Percentiles rank a stretch among this genome's conserved stretches.
Conservation (phyloP, 2,888 invertebrate species). For the Marasmarcha lunaedactyla region DNA sequence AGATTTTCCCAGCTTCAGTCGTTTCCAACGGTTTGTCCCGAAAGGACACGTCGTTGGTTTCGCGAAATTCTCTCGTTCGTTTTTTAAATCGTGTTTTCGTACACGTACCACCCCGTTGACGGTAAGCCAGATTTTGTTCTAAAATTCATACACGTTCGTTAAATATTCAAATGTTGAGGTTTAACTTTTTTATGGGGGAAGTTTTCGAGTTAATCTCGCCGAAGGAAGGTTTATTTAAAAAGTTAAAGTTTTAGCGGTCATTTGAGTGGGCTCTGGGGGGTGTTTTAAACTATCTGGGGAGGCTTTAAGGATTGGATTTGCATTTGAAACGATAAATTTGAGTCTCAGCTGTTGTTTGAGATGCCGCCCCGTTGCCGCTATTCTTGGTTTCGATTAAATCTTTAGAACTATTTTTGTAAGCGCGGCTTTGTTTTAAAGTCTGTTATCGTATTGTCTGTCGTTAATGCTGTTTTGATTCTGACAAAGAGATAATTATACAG, state of each 20-base stretch:
- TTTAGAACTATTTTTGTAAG: no score
- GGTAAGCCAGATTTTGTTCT: slow-evolving; percentile 9
- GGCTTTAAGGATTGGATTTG: slow-evolving; percentile 2
- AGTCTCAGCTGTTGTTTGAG: no score
- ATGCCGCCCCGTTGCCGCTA: no score
- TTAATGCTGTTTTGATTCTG: no score
- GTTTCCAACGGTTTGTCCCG: slow-evolving; percentile 9
- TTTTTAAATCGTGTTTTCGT: slow-evolving; percentile 22
- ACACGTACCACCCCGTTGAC: neutral
- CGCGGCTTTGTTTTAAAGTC: no score
- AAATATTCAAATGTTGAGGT: slow-evolving; percentile 26
- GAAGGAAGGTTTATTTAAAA: slow-evolving; percentile 46
- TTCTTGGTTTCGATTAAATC: no score
- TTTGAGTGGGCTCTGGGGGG: slow-evolving; percentile 33
- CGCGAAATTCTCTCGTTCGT: slow-evolving; percentile 5
- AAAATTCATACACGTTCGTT: slow-evolving; percentile 22
- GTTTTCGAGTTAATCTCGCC: slow-evolving; percentile 39
- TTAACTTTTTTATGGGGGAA: slow-evolving; percentile 36
- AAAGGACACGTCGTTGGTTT: slow-evolving; percentile 19
- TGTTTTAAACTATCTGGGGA: slow-evolving; percentile 21
- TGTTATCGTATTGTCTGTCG: no score
- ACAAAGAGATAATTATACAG: no score
- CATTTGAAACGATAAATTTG: no score
- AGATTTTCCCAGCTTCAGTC: slow-evolving; percentile 17
- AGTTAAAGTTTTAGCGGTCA: slow-evolving; percentile 34